Percentiles rank a stretch among this genome's conserved stretches.
These are phyloP conservation scores for Leptinotarsa texana DNA, from an alignment of 1,140 invertebrate genomes.

Conservation along the genomic window DNA sequence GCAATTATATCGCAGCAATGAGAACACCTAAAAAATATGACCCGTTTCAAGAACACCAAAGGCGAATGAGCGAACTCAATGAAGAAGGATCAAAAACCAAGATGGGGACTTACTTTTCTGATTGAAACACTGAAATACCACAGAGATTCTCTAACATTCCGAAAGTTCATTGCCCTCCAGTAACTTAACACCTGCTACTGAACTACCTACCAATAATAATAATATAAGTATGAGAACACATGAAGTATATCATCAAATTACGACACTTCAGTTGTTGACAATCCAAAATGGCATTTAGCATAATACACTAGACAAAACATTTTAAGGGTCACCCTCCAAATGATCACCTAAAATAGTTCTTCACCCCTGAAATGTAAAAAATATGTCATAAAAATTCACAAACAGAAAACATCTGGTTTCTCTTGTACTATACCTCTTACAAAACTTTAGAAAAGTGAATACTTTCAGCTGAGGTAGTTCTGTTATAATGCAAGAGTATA, in stretches of 20 bases:
- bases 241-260: background rate
- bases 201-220: no score
- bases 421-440: conserved; percentile 6
- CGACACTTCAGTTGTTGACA: background rate
- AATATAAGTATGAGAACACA: background rate
- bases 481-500: conserved; percentile 15
- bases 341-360: background rate
- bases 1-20: no score
- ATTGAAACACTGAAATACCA: no score
- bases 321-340: background rate
- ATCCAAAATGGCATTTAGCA: background rate
- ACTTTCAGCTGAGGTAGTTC: conserved; percentile 24
- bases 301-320: background rate
- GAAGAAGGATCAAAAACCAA: background rate
- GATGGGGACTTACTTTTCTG: no score
- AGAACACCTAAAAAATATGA: background rate
- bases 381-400: background rate
- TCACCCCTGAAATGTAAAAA: background rate
- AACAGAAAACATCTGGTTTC: background rate
- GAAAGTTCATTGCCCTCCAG: no score
- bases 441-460: conserved; percentile 26
- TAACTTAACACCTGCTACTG: no score
- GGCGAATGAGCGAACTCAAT: background rate
- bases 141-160: no score
- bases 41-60: background rate